Conservation (phyloP, 2,113 vertebrate genomes). For the Paradoxurus hermaphroditus region DNA sequence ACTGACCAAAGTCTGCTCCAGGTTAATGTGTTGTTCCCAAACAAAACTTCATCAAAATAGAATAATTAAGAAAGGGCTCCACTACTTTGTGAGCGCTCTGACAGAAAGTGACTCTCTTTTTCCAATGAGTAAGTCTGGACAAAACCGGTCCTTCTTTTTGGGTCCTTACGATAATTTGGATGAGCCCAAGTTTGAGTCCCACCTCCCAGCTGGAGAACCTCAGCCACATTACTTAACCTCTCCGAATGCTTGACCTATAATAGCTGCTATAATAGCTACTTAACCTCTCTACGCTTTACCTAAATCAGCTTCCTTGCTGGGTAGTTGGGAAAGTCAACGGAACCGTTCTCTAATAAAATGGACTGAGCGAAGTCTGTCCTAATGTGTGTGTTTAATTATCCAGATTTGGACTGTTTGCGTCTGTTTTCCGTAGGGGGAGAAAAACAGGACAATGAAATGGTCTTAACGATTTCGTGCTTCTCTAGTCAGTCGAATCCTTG, state of each 20-base stretch:
- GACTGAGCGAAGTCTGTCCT: not conserved
- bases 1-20: not conserved
- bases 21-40: not conserved
- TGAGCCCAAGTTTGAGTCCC: not conserved
- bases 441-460: not conserved
- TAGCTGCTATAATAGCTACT: not conserved
- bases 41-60: not conserved
- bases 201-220: not conserved
- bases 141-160: not conserved
- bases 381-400: not conserved
- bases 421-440: not conserved
- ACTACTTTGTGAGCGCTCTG: not conserved
- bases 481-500: not conserved
- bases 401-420: not conserved
- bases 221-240: not conserved
- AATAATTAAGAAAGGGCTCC: not conserved
- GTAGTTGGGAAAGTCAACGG: not conserved
- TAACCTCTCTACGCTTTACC: not conserved
- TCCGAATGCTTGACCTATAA: not conserved
- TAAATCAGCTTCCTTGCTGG: not conserved
- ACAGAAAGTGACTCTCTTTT: not conserved
- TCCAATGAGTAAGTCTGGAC: not conserved
- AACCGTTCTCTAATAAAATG: not conserved
- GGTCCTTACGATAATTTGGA: not conserved
- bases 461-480: conserved; percentile 1